Evolutionary conservation across 1,140 invertebrate species (phyloP).

Genomic region (Heliconius nattereri): DNA sequence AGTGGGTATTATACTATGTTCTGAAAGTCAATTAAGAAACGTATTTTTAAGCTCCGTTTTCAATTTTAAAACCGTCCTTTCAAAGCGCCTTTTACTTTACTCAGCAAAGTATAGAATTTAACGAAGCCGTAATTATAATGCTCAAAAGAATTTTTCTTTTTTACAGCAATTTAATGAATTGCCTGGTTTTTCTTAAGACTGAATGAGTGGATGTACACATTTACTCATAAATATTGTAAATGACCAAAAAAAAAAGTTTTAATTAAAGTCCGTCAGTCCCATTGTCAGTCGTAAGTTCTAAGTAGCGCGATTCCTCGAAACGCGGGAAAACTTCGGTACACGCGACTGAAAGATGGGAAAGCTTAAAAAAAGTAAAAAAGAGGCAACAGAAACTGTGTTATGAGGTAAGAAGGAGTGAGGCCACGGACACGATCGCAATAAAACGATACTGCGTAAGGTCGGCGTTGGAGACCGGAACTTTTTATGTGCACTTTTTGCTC

Average conservation of each 20-base stretch:
- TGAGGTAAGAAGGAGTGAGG: constrained; percentile 74
- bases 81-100: constrained; percentile 68
- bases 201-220: constrained; percentile 53
- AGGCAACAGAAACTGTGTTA: constrained; percentile 73
- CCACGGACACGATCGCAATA: constrained; percentile 73
- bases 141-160: constrained; percentile 72
- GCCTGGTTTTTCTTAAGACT: constrained; percentile 61
- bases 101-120: constrained; percentile 73
- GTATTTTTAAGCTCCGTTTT: constrained; percentile 63
- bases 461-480: constrained; percentile 54
- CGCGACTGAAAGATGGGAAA: constrained; percentile 44
- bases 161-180: constrained; percentile 70
- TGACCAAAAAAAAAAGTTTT: constrained; percentile 43
- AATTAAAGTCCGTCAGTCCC: constrained; percentile 24
- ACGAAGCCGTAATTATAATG: constrained; percentile 76
- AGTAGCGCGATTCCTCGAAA: background rate
- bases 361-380: constrained; percentile 52
- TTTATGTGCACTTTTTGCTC: constrained; percentile 53
- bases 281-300: constrained; percentile 22
- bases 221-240: constrained; percentile 42
- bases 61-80: constrained; percentile 69
- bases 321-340: constrained; percentile 49
- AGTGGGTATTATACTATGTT: constrained; percentile 54
- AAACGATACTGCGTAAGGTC: constrained; percentile 76
- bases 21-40: constrained; percentile 65